phyloP scores from a whole-genome alignment of 2,797 vertebrate genomes.

The Micropoecilia bifurca region DNA sequence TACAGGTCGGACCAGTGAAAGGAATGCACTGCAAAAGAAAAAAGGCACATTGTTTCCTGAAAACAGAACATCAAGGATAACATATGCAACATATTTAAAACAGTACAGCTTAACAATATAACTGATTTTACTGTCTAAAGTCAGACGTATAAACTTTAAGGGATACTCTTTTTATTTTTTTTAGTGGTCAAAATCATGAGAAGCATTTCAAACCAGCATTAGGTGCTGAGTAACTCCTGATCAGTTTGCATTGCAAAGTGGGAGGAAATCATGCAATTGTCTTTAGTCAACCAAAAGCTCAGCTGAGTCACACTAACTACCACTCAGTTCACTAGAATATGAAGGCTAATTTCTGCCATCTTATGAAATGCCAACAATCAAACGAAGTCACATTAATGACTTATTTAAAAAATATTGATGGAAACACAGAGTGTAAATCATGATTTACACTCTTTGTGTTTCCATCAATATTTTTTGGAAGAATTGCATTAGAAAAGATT shows the following conservation, averaged over 20 bases:
- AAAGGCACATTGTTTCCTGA: neutral
- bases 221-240: neutral
- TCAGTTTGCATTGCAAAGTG: constrained; percentile 31
- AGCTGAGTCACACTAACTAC: neutral
- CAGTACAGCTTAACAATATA: neutral
- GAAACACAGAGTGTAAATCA: too few relatives aligned
- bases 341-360: neutral
- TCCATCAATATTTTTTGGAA: too few relatives aligned
- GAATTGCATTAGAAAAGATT: neutral
- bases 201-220: neutral
- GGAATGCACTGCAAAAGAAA: neutral
- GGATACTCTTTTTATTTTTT: neutral
- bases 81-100: neutral
- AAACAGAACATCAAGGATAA: neutral
- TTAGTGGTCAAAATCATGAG: neutral
- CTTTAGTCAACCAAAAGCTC: constrained; percentile 26
- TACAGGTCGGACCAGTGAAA: too few relatives aligned
- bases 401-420: neutral
- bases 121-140: neutral
- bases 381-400: neutral
- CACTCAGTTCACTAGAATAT: neutral
- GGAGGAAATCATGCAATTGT: neutral
- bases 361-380: neutral
- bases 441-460: neutral
- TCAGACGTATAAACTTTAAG: neutral